Evolutionary conservation across 2,888 invertebrate genomes (phyloP).

Genomic region (Lutraria lutraria): DNA sequence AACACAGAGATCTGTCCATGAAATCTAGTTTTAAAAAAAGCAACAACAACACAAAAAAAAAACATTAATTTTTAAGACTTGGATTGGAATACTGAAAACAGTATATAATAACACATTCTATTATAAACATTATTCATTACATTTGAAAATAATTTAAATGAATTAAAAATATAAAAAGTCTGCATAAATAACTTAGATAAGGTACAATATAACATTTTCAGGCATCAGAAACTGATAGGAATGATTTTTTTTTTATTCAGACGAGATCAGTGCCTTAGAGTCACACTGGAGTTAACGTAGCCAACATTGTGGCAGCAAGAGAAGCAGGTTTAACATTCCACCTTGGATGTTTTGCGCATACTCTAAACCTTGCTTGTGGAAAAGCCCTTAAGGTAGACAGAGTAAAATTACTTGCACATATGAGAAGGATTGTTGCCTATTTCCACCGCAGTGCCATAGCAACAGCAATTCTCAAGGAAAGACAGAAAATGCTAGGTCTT

Average conservation of each 20-base stretch:
- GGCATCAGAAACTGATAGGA: too few relatives aligned
- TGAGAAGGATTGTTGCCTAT: slow-evolving; percentile 34
- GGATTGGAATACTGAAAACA: too few relatives aligned
- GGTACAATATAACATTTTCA: too few relatives aligned
- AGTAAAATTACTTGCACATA: slow-evolving; percentile 28
- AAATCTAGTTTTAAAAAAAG: too few relatives aligned
- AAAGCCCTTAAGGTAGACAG: slow-evolving; percentile 43
- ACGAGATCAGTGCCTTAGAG: slow-evolving; percentile 45
- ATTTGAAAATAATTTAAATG: too few relatives aligned
- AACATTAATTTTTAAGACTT: too few relatives aligned
- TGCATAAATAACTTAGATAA: too few relatives aligned
- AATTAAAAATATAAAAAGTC: too few relatives aligned
- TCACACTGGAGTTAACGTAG: slow-evolving; percentile 55
- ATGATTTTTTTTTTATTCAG: slow-evolving; percentile 49
- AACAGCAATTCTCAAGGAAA: slow-evolving; percentile 30
- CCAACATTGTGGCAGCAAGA: slow-evolving; percentile 45
- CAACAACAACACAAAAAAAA: too few relatives aligned
- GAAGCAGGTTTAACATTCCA: slow-evolving; percentile 39
- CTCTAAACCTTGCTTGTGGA: slow-evolving; percentile 50
- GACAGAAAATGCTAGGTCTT: slow-evolving; percentile 30
- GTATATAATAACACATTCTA: too few relatives aligned
- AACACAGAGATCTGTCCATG: too few relatives aligned
- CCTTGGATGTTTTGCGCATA: slow-evolving; percentile 58
- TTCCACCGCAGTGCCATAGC: slow-evolving; percentile 45
- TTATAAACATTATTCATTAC: too few relatives aligned